Base-by-base conservation (phyloP, 2,888 invertebrate genomes). In the Hirtodrosophila duncani region DNA sequence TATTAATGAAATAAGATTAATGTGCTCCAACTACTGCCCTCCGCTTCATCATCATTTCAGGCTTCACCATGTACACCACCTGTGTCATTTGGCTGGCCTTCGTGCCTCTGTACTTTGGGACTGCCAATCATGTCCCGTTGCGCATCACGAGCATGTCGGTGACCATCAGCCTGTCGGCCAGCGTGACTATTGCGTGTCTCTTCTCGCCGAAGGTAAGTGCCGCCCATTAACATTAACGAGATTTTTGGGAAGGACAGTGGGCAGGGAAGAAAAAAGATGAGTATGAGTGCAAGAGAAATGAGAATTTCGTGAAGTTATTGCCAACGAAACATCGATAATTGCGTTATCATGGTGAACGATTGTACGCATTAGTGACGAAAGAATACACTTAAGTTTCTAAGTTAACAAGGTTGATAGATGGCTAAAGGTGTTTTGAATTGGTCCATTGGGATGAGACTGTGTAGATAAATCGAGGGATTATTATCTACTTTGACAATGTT, bases 41-140 rank as follows among this genome's bases (percentile, higher is more conserved):
- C n/a, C n/a, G n/a, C n/a, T n/a, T n/a, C n/a, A n/a, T n/a, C n/a
- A 5, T 46, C 14, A 9, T 56, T 62, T 1, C 88, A 94, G 94
- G 95, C 49, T 99, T 99, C 88, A 98, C 98, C 14, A 99, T 99
- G 99, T 99, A 97, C 88, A 98, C 98, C 29, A 98, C 98, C 17
- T 97, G 97, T 86, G 95, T 98, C 62, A 97, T 98, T 84, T 99
- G 99, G 99, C 88, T 97, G 65, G 99, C 99, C 11, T 99, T 99
- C 88, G 96, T 99, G 46, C 97, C 98, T 3, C 90, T 99, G 37
- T 98, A 98, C 88, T 98, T 98, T 86, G 97, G 97, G 61, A 98
- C 97, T 1, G 96, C 94, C 53, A 95, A 93, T 83, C 96, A 97
- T 88, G 95, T 97, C 61, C 94, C 95, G 7, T 89, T 98, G 53